Percentiles rank a stretch among this genome's conserved stretches.
phyloP scores from a whole-genome alignment of 2,113 vertebrate genomes.

The Piprites chloris region DNA sequence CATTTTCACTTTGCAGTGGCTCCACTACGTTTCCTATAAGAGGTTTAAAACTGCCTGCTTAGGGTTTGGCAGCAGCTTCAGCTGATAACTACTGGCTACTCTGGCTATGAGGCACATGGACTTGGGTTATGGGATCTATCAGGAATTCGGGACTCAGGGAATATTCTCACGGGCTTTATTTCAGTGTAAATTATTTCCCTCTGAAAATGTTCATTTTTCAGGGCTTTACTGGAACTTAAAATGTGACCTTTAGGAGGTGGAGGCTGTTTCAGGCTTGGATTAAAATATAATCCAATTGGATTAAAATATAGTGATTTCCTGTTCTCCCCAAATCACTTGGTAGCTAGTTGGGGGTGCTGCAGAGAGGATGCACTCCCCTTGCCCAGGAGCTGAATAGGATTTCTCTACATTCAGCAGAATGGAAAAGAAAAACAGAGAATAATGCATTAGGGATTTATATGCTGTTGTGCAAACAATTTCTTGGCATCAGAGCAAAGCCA shows the following conservation, averaged over 20 bases:
- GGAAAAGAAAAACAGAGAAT: background rate
- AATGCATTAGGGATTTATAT: background rate
- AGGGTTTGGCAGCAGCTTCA: background rate
- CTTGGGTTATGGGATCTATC: background rate
- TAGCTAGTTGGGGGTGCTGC: background rate
- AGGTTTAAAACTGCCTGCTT: background rate
- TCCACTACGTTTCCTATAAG: background rate
- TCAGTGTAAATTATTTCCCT: background rate
- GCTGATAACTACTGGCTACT: background rate
- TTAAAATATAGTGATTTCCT: background rate
- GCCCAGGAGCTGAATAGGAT: background rate
- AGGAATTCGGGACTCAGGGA: background rate
- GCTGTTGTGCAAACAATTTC: background rate
- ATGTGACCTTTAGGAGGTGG: background rate
- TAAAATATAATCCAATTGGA: background rate
- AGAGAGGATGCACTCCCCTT: background rate
- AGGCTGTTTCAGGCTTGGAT: background rate
- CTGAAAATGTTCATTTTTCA: background rate
- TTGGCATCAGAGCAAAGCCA: slow-evolving; percentile 12
- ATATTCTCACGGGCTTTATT: background rate
- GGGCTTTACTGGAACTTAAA: background rate
- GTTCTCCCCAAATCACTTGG: background rate
- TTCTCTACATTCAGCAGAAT: background rate
- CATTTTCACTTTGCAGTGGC: background rate
- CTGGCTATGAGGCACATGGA: background rate